Base-by-base conservation (phyloP, 2,888 invertebrate genomes). In the Rotaria socialis region DNA sequence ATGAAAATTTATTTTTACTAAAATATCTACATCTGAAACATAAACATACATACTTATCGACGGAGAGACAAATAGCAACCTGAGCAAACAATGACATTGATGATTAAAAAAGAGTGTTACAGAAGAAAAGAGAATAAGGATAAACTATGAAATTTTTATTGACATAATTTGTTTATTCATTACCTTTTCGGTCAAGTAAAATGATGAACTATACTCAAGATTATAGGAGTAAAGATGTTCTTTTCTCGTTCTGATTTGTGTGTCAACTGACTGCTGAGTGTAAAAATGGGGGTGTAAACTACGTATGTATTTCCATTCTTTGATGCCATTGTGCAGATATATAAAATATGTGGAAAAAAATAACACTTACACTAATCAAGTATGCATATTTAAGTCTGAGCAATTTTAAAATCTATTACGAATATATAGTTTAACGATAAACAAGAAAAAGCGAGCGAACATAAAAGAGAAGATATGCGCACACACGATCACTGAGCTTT, bases 41-140 rank as follows among this genome's bases (percentile, higher is more conserved):
- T 67, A 67, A 67, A 67, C 35, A 67, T 19, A 67, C 67, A 67
- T 67, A 67, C 67, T 67, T 67, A 67, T 67, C 67, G 7, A 67
- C 35, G 16, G 1, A 67, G 67, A 67, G 35, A 67, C 67, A 67
- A 67, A 67, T 67, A 67, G 67, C 67, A 67, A 67, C 67, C 16
- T 67, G 19, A 35, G 67, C 67, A 67, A 67, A 67, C 67, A 67
- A 41, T 41, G 35, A 19, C 35, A 67, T 67, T 67, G 67, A 67
- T 67, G 67, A 67, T 67, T 67, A 35, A 11, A 67, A 67, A 67
- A 67, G n/a, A 67, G 67, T 14, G 67, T 67, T 6, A 27, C 4
- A 35, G 35, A 35, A 35, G 27, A 27, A 35, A 16, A 27, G 27
- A 67, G 8, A 67, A 41, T 16, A 67, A 67, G 67, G 27, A 67